Conservation (phyloP, 2,888 invertebrate genomes). For the Molorchus minor region DNA sequence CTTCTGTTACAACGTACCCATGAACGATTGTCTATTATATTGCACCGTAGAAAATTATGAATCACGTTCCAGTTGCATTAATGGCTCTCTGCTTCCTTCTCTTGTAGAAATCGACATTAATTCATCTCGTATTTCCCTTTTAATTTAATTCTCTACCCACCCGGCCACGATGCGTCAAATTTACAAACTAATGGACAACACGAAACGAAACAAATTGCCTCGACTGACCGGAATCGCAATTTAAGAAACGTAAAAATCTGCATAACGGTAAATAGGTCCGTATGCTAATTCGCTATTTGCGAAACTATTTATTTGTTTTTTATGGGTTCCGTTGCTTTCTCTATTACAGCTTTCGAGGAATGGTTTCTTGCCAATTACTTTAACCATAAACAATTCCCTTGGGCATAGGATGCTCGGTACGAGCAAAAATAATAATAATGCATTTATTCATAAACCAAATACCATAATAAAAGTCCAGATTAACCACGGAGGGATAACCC, state of each 20-base stretch:
- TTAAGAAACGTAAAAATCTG: constrained; percentile 9
- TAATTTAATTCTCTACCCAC: constrained; percentile 2
- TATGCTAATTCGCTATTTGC: constrained; percentile 16
- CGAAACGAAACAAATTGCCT: constrained; percentile 4
- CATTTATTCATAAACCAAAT: too few relatives aligned
- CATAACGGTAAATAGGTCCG: constrained; percentile 6
- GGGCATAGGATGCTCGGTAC: too few relatives aligned
- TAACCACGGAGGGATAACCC: too few relatives aligned
- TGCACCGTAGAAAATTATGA: constrained; percentile 1
- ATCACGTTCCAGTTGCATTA: not conserved
- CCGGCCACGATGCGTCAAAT: not conserved
- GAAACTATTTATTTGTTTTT: constrained; percentile 11
- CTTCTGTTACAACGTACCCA: too few relatives aligned
- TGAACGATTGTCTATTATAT: too few relatives aligned
- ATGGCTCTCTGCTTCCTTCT: not conserved
- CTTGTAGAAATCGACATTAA: constrained; percentile 1
- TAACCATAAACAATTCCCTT: too few relatives aligned
- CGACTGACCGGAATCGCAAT: not conserved
- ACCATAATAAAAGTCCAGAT: too few relatives aligned
- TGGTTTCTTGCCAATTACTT: too few relatives aligned
- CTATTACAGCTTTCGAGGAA: constrained; percentile 9
- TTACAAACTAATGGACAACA: not conserved
- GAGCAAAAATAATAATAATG: too few relatives aligned
- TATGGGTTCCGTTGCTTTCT: not conserved
- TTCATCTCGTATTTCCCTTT: constrained; percentile 1